Base-by-base conservation (phyloP, 1,140 invertebrate genomes). In the Hycleus phaleratus region DNA sequence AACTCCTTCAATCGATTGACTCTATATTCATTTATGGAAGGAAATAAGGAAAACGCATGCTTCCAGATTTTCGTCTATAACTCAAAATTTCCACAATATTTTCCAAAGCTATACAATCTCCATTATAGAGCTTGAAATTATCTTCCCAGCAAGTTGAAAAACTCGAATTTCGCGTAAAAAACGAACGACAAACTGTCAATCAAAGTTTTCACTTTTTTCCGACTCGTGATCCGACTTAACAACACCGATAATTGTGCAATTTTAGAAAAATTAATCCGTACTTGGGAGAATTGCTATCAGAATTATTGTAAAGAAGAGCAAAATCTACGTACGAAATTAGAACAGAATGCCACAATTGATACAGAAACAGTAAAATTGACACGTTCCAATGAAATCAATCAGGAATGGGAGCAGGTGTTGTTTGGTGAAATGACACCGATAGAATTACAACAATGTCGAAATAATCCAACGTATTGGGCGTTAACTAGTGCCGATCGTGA, bases 261-360 rank as follows among this genome's bases (percentile, higher is more conserved):
- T 56, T 40, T 48, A 56, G 67, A 63, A 52, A 67, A 69, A 54
- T 43, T 71, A 38, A 60, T 69, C 7, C 68, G 66, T 50, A 69
- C 68, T 57, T 74, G 72, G 72, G 68, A 71, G 26, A 66, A 68
- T 40, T 59, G 64, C 9, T 53, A 65, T 9, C 62, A 67, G 51
- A 61, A 48, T 7, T 74, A 74, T 44, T 46, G 44, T 38, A 71
- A 59, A 46, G 72, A 74, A 52, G 71, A 74, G 56, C 69, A 72
- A 51, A 62, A 64, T 42, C 62, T 74, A 43, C 64, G 60, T 47
- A 18, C 67, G 2, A 71, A 71, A 70, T 53, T 74, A 52, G 67
- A 72, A 53, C 65, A 68, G 54, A 68, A 59, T 56, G 65, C 64
- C 24, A 62, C 43, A 9, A 65, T 65, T 42, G 68, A 68, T 63